A percentile compares a stretch with the other conserved stretches of the same genome.
Conservation (phyloP, 2,888 invertebrate species). For the Archips xylosteana region DNA sequence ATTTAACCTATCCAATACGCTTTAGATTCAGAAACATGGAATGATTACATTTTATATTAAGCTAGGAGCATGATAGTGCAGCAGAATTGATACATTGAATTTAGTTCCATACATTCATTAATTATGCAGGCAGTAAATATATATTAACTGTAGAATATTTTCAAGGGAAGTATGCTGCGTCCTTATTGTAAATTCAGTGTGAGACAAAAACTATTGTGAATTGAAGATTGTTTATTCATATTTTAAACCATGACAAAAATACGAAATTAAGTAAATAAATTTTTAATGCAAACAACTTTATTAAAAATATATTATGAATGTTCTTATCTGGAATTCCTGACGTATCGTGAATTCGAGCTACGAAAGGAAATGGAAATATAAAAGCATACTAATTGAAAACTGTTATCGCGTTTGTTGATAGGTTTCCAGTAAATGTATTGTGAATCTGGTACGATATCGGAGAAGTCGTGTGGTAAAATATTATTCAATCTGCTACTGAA, state of each 20-base stretch:
- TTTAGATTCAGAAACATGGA: conserved; percentile 31
- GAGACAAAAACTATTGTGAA: conserved; percentile 11
- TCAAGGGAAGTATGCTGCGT: conserved; percentile 17
- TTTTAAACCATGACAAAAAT: conserved; percentile 25
- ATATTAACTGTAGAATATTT: conserved; percentile 24
- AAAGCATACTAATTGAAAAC: conserved; percentile 36
- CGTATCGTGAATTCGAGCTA: conserved; percentile 17
- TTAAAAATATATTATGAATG: conserved; percentile 3
- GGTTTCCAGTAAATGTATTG: conserved; percentile 33
- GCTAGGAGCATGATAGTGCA: conserved; percentile 14
- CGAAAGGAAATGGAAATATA: conserved; percentile 30
- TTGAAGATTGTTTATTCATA: conserved; percentile 7
- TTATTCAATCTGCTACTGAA: conserved; percentile 63
- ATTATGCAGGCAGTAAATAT: conserved; percentile 31
- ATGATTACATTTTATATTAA: conserved; percentile 30
- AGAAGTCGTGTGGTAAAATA: conserved; percentile 55
- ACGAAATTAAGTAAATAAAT: conserved; percentile 8
- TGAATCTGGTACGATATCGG: conserved; percentile 46
- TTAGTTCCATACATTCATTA: conserved; percentile 21
- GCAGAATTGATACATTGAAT: conserved; percentile 17
- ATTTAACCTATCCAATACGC: conserved; percentile 38
- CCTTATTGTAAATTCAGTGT: conserved; percentile 37
- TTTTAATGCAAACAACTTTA: conserved; percentile 28
- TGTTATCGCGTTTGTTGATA: conserved; percentile 32
- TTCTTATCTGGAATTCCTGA: conserved; percentile 22